phyloP scores from a whole-genome alignment of 1,140 invertebrate genomes.

The Batillaria attramentaria region DNA sequence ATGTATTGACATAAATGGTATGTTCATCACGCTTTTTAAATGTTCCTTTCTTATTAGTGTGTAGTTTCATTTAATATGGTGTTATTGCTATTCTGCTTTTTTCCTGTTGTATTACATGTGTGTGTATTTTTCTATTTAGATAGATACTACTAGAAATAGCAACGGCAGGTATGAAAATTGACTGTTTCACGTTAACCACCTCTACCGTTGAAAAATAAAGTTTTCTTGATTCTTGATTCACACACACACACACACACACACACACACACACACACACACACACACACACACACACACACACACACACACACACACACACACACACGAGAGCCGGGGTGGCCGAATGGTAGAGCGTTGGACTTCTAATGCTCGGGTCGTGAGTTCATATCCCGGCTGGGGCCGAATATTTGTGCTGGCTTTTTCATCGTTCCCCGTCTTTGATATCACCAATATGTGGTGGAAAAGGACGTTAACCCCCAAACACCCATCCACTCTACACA shows the following conservation, averaged over 20 bases:
- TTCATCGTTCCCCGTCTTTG: too few species aligned
- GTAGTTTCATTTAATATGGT: too few species aligned
- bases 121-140: too few species aligned
- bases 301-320: neutral
- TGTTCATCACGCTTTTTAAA: too few species aligned
- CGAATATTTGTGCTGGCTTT: too few species aligned
- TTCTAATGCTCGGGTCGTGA: neutral
- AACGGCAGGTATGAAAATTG: neutral
- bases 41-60: too few species aligned
- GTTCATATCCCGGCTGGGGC: neutral
- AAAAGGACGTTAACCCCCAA: neutral
- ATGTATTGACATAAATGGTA: too few species aligned
- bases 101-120: too few species aligned
- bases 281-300: neutral
- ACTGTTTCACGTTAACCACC: neutral
- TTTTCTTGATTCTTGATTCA: neutral
- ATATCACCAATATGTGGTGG: neutral
- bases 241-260: neutral
- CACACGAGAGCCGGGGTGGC: neutral
- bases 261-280: neutral
- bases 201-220: neutral
- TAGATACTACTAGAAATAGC: neutral
- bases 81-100: too few species aligned
- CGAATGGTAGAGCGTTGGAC: neutral
- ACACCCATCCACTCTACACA: neutral